Conservation (phyloP, 2,113 vertebrate species). For the Henicopernis longicauda region DNA sequence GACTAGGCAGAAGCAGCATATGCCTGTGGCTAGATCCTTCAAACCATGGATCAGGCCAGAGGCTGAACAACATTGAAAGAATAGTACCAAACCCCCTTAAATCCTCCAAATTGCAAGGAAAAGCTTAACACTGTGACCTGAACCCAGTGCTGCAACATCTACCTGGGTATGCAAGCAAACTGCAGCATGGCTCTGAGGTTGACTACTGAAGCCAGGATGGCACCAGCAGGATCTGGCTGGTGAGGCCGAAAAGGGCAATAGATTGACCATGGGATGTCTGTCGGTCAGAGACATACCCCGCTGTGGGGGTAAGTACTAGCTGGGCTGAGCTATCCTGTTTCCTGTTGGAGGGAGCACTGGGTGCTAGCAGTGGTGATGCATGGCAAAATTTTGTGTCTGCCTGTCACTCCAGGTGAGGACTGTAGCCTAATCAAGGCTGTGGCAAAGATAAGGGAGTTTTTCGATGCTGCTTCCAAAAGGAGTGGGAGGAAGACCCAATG, state of each 20-base stretch:
- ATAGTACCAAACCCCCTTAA: background rate
- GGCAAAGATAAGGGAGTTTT: background rate
- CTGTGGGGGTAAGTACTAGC: background rate
- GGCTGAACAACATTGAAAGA: background rate
- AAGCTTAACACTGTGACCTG: background rate
- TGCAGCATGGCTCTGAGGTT: background rate
- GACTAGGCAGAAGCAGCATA: background rate
- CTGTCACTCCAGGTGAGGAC: background rate
- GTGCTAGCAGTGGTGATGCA: background rate
- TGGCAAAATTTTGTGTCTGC: accelerated
- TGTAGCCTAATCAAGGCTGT: background rate
- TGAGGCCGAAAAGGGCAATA: background rate
- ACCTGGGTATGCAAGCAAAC: background rate
- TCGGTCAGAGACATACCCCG: accelerated
- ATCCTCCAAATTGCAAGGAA: background rate
- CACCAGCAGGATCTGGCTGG: background rate
- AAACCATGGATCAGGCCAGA: background rate
- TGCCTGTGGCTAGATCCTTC: background rate
- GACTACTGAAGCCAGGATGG: background rate
- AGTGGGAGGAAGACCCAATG: background rate
- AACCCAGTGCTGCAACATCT: background rate
- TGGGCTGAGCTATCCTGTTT: background rate
- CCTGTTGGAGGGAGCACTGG: background rate
- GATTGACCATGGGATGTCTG: background rate
- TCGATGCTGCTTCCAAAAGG: background rate